A percentile compares a stretch with the other conserved stretches of the same genome.
These are phyloP conservation scores for Omphaloscelis lunosa DNA, from an alignment of 2,888 invertebrate genomes.

Conservation along the genomic window DNA sequence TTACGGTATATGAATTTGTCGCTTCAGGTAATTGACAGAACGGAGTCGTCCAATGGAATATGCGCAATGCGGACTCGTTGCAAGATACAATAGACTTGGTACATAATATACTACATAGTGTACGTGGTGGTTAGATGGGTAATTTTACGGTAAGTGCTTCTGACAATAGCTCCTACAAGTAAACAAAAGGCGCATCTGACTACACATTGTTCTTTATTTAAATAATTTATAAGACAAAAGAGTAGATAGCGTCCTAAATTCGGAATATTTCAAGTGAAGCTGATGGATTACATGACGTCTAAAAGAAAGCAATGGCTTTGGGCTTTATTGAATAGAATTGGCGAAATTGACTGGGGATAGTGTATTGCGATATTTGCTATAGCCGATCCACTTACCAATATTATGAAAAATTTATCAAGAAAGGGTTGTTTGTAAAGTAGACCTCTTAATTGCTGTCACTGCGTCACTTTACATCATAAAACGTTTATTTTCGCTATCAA, in stretches of 20 bases:
- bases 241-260: slow-evolving; percentile 69
- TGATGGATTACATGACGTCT: slow-evolving; percentile 29
- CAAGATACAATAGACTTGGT: slow-evolving; percentile 69
- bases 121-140: slow-evolving; percentile 76
- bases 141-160: slow-evolving; percentile 87
- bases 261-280: slow-evolving; percentile 28
- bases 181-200: slow-evolving; percentile 80
- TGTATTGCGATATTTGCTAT: neutral
- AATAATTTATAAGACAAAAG: slow-evolving; percentile 78
- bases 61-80: slow-evolving; percentile 65
- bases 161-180: slow-evolving; percentile 83
- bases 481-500: neutral
- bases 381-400: neutral
- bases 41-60: slow-evolving; percentile 75
- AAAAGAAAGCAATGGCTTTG: slow-evolving; percentile 31
- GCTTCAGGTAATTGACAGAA: slow-evolving; percentile 77
- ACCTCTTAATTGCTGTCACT: neutral
- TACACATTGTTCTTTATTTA: slow-evolving; percentile 80
- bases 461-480: neutral
- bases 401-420: neutral
- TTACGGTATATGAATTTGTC: slow-evolving; percentile 80
- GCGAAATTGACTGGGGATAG: neutral
- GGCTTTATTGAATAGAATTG: slow-evolving; percentile 16
- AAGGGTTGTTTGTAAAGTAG: neutral
- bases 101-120: slow-evolving; percentile 70